Base-by-base conservation (phyloP, 2,888 invertebrate genomes). In the Calameuta idolon region DNA sequence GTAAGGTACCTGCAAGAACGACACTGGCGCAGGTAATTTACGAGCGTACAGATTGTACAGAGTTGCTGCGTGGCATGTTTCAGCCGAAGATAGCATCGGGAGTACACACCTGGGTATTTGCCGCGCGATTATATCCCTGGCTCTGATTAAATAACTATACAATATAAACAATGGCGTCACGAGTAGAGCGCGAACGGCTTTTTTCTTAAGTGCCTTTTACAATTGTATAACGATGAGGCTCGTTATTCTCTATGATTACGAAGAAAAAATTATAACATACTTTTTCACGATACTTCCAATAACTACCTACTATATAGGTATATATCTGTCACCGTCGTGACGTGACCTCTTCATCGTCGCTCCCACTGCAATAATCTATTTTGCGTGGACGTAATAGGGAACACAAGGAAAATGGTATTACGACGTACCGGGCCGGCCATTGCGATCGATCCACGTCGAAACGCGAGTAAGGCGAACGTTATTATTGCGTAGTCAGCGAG, bases 61-160 rank as follows among this genome's bases (percentile, higher is more conserved):
- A 77, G 82, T 83, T 82, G 83, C 83, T 84, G 83, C 81, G 81
- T 83, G 83, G 82, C 85, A 81, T 85, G 85, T 85, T 85, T 79
- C 81, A 75, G 31, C 77, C 77, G 68, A 74, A 83, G 86, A 86
- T 85, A 85, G 80, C 80, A 84, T 86, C 87, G 79, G 76, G 75
- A 81, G 81, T 85, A 86, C 85, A 82, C 86, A 85, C 85, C 85
- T 81, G 86, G 85, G 77, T 81, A 80, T 77, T 75, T 75, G 77
- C 75, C 75, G 76, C 77, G 79, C 81, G 81, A 76, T 73, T 74
- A 76, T 75, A 80, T 31, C 76, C 81, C 81, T 78, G 81, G 78
- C 75, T 78, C 80, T 80, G 83, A 84, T 83, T 85, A 85, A 85
- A 87, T 82, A 85, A 85, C 82, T 83, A 80, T 84, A 82, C 83